Evolutionary conservation across 1,140 invertebrate genomes (phyloP).

Genomic region (Apis cerana): DNA sequence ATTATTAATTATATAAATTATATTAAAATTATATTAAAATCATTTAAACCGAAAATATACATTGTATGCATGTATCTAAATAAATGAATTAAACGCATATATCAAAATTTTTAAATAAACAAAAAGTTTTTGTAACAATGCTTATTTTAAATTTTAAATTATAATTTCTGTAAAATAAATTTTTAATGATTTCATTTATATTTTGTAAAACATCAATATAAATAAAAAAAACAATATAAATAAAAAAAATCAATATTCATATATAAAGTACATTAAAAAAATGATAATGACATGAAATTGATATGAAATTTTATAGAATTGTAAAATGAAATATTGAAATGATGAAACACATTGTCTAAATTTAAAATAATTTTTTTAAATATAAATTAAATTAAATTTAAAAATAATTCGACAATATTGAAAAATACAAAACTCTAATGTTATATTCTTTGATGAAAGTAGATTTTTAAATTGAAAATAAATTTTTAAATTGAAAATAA

Average conservation of each 20-base stretch:
- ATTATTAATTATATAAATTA: too few species aligned
- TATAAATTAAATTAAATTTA: not conserved
- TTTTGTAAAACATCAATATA: too few species aligned
- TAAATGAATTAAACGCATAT: not conserved
- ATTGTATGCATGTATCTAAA: not conserved
- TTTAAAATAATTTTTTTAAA: not conserved
- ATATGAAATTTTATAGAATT: too few species aligned
- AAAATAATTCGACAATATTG: conserved; percentile 14
- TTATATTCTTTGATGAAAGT: not conserved
- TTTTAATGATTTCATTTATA: not conserved
- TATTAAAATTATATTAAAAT: too few species aligned
- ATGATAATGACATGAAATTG: too few species aligned
- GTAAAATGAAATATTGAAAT: too few species aligned
- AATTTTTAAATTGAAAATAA: conserved; percentile 41
- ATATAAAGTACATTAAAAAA: not conserved
- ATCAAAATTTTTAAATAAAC: not conserved
- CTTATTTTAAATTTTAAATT: not conserved
- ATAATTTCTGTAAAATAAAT: not conserved
- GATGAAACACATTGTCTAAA: too few species aligned
- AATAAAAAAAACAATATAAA: too few species aligned
- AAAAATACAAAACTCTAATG: conserved; percentile 23
- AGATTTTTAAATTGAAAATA: conserved; percentile 40
- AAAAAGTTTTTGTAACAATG: not conserved
- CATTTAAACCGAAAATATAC: not conserved
- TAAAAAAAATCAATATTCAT: not conserved